These are phyloP conservation scores for Saccostrea cuccullata DNA, from an alignment of 1,140 invertebrate species.

Conservation along the genomic window DNA sequence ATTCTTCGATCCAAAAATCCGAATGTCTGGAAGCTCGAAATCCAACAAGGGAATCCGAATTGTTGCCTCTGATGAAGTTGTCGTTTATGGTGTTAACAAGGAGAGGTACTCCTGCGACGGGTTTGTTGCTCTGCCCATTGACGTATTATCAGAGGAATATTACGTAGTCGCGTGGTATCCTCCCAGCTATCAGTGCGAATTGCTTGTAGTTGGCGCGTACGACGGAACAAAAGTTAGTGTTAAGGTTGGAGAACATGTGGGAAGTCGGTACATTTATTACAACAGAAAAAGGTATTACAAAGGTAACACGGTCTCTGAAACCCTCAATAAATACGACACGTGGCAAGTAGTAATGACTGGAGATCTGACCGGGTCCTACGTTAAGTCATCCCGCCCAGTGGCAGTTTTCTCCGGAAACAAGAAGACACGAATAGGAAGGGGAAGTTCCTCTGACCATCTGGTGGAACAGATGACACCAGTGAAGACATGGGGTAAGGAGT, in stretches of 20 bases:
- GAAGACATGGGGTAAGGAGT: constrained; percentile 67
- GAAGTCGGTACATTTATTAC: constrained; percentile 5
- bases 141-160: constrained; percentile 62
- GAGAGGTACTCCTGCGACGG: constrained; percentile 62
- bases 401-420: constrained; percentile 65
- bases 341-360: constrained; percentile 59
- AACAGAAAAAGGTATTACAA: constrained; percentile 54
- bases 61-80: constrained; percentile 54
- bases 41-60: constrained; percentile 44
- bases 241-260: constrained; percentile 31
- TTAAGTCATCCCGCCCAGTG: constrained; percentile 58
- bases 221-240: constrained; percentile 53
- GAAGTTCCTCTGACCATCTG: constrained; percentile 62
- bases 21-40: constrained; percentile 39
- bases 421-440: constrained; percentile 53
- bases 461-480: constrained; percentile 66
- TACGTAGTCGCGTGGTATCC: constrained; percentile 59
- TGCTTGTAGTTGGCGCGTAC: constrained; percentile 47
- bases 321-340: constrained; percentile 60
- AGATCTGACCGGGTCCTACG: constrained; percentile 64
- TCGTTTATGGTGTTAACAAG: constrained; percentile 64
- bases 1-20: constrained; percentile 9
- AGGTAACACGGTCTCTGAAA: constrained; percentile 51
- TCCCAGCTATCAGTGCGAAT: constrained; percentile 24
- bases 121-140: constrained; percentile 64